phyloP scores from a whole-genome alignment of 2,888 invertebrate genomes.

The Mesorhabditis belari region DNA sequence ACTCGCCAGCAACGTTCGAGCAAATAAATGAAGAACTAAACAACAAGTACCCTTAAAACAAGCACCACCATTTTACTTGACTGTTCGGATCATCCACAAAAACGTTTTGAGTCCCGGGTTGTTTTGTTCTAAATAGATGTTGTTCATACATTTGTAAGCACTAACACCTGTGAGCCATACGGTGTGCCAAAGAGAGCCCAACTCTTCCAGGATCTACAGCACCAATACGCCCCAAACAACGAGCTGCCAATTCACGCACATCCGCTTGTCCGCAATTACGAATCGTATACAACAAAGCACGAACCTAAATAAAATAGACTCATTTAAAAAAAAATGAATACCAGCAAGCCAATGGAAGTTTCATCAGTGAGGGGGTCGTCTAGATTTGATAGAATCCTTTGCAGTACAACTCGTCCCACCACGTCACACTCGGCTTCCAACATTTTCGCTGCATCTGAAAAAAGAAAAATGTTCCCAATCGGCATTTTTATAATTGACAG shows the following conservation, averaged over 20 bases:
- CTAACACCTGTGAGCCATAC: too few relatives aligned
- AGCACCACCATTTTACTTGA: not conserved
- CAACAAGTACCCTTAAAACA: too few relatives aligned
- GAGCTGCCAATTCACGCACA: slow-evolving; percentile 5
- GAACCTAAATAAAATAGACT: slow-evolving; percentile 1
- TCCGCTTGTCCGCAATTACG: slow-evolving; percentile 5
- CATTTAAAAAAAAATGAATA: slow-evolving; percentile 1
- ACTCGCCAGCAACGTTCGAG: not conserved
- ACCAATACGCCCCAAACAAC: slow-evolving; percentile 8
- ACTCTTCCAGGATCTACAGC: slow-evolving; percentile 12
- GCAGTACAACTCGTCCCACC: slow-evolving; percentile 10
- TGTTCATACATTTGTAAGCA: too few relatives aligned
- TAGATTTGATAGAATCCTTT: slow-evolving; percentile 5
- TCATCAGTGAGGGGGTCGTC: slow-evolving; percentile 5
- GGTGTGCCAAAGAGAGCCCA: not conserved
- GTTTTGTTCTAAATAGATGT: too few relatives aligned
- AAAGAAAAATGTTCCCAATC: not conserved
- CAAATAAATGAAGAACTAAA: not conserved
- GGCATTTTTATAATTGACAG: too few relatives aligned
- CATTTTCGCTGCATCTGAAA: slow-evolving; percentile 4
- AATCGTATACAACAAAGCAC: slow-evolving; percentile 6
- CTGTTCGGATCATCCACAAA: too few relatives aligned
- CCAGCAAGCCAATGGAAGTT: slow-evolving; percentile 1
- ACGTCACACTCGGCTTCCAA: slow-evolving; percentile 9
- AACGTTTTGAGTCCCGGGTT: too few relatives aligned